Base-by-base conservation (phyloP, 2,113 vertebrate genomes). In the Apodemus sylvaticus region DNA sequence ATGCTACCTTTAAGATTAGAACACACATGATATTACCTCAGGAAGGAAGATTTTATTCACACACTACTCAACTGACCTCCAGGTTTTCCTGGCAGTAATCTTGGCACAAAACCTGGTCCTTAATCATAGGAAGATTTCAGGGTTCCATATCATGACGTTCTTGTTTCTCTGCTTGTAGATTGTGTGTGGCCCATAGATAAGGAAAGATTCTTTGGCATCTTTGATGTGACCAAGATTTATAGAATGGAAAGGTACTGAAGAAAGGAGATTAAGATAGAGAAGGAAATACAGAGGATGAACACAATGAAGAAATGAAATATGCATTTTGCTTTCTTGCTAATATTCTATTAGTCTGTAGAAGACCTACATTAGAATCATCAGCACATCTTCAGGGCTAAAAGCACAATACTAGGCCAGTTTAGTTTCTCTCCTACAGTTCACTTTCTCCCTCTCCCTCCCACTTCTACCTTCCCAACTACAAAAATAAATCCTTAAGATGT, bases 1-100 rank as follows among this genome's bases (percentile, higher is more conserved):
- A 87, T 11, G n/a, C 4, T 45, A 39, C 1, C 1, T 51, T 89
- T 90, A 53, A 68, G 78, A 2, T 89, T 74, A 42, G 7, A 0
- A 1, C 70, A 0, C 24, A 34, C 31, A 2, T 51, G 4, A 31
- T 20, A 1, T 24, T 62, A 24, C 1, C 9, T 64, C 4, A 55
- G 86, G 31, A 71, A 71, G 20, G 31, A 58, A 45, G 8, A 13
- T 45, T 82, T 88, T 29, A 48, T 77, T 85, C 24, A 39, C 3
- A 20, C 0, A 55, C 6, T 19, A 51, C 60, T 60, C 39, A 2
- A 6, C 14, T 82, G 2, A 3, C 6, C 3, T n/a, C 22, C 10
- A 45, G n/a, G 48, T 77, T 71, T 81, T 5, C 26, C 8, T 34
- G 19, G 8, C 58, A 3, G 7, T 62, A n/a, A 0, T 77, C 68